A percentile compares a stretch with the other conserved stretches of the same genome.
phyloP scores from a whole-genome alignment of 2,797 vertebrate species.

The Simalia tracyae region DNA sequence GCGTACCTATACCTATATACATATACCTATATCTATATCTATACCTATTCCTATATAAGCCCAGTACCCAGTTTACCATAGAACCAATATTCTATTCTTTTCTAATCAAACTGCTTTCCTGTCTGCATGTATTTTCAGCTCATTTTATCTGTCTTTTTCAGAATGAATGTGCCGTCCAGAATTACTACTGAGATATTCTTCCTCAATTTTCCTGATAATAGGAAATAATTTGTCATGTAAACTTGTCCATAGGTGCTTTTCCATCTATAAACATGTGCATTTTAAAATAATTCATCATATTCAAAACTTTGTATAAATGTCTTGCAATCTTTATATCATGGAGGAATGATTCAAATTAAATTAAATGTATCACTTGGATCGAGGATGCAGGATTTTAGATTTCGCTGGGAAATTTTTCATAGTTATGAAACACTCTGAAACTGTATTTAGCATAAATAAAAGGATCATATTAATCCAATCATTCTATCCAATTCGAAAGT shows the following conservation, averaged over 20 bases:
- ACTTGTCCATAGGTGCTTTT: neutral
- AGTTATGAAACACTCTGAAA: neutral
- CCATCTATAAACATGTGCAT: neutral
- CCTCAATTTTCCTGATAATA: neutral
- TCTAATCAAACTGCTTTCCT: constrained; percentile 1
- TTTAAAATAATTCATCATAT: neutral
- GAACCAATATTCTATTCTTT: constrained; percentile 12
- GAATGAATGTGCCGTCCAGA: neutral
- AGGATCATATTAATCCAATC: neutral
- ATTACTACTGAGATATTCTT: neutral
- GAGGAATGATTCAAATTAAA: neutral
- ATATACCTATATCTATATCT: no score
- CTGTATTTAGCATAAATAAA: neutral
- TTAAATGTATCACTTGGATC: neutral
- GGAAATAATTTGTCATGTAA: neutral
- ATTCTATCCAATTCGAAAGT: neutral
- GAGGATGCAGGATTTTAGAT: neutral
- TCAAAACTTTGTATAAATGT: neutral
- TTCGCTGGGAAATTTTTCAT: neutral
- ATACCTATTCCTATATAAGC: no score
- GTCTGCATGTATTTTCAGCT: constrained; percentile 17
- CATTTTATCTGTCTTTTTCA: neutral
- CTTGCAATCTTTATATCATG: neutral
- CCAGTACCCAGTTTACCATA: neutral
- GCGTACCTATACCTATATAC: no score